Conservation (phyloP, 2,797 vertebrate genomes). For the Lepus townsendii region DNA sequence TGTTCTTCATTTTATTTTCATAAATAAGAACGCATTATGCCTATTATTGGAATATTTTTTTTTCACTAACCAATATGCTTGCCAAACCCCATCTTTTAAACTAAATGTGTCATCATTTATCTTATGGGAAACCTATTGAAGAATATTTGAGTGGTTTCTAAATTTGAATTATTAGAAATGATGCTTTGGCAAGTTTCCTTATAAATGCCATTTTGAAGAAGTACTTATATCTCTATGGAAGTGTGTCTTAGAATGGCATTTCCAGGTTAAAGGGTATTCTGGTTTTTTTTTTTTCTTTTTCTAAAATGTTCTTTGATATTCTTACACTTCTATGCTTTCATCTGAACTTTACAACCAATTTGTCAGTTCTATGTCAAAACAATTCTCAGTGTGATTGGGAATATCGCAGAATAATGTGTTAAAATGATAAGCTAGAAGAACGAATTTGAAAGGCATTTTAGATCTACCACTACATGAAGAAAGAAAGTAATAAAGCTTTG, state of each 20-base stretch:
- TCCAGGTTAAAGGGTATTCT: background rate
- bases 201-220: background rate
- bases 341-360: constrained; percentile 32
- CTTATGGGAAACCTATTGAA: background rate
- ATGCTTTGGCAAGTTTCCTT: background rate
- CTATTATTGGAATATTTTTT: background rate
- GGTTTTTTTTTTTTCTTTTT: background rate
- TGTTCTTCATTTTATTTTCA: background rate
- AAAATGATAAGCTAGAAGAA: background rate
- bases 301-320: background rate
- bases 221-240: background rate
- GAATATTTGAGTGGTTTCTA: background rate
- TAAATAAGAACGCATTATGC: background rate
- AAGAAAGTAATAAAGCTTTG: background rate
- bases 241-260: background rate
- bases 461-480: background rate
- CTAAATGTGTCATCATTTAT: background rate
- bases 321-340: background rate
- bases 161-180: background rate
- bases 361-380: background rate
- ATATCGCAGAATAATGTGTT: background rate
- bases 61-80: background rate
- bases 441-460: background rate
- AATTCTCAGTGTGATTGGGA: background rate
- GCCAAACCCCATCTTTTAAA: constrained; percentile 9